phyloP scores from a whole-genome alignment of 30 jellyfish, hydroid and myxozoan species.

The Hydractinia echinata region DNA sequence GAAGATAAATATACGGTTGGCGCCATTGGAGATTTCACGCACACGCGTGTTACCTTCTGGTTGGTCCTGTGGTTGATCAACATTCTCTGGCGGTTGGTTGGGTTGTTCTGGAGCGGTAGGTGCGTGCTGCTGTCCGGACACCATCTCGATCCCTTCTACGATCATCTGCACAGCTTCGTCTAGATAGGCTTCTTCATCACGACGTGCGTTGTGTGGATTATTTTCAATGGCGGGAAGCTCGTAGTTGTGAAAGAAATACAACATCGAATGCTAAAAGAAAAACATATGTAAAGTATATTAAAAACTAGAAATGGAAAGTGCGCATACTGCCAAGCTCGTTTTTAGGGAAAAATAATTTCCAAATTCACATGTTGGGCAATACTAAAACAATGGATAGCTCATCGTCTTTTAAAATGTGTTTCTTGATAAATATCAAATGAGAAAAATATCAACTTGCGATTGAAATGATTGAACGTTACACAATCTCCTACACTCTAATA shows the following conservation, averaged over 20 bases:
- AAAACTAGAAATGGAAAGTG: too few species aligned
- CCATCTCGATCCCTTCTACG: slow-evolving; percentile 40
- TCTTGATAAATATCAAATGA: too few species aligned
- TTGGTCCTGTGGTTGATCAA: background rate
- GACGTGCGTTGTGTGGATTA: slow-evolving; percentile 3
- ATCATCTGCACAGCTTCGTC: slow-evolving; percentile 55
- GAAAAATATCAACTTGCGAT: too few species aligned
- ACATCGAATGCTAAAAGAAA: slow-evolving; percentile 83
- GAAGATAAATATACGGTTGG: slow-evolving; percentile 28
- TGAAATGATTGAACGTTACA: too few species aligned
- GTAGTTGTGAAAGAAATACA: slow-evolving; percentile 84
- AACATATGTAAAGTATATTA: background rate
- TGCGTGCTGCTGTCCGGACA: slow-evolving; percentile 17
- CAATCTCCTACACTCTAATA: too few species aligned
- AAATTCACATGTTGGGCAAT: too few species aligned
- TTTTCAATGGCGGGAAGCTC: slow-evolving; percentile 92
- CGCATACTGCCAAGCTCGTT: too few species aligned
- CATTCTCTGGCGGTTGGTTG: background rate
- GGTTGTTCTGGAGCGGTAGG: background rate
- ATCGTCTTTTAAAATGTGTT: too few species aligned
- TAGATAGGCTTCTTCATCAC: slow-evolving; percentile 34
- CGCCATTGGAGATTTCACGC: slow-evolving; percentile 25
- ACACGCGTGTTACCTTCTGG: background rate
- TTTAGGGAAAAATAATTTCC: too few species aligned
- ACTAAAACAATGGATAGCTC: too few species aligned